These are phyloP conservation scores for Diadromus collaris DNA, from an alignment of 2,888 invertebrate genomes.

Conservation along the genomic window DNA sequence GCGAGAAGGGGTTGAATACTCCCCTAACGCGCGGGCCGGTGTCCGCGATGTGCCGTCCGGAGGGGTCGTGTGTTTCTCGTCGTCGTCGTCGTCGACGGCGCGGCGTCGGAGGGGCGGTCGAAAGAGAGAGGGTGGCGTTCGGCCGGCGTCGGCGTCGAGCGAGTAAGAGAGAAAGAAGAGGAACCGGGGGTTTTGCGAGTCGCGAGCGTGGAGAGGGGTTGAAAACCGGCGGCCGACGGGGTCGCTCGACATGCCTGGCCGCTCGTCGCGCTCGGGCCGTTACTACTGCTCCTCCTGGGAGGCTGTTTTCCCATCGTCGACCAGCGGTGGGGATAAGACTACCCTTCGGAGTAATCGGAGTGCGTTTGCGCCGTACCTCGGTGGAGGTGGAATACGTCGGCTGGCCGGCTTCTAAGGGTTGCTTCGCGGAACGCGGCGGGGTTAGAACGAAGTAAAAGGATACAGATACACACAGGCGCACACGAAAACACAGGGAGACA, in stretches of 20 bases:
- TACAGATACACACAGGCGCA: too few relatives aligned
- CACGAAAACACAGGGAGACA: constrained; percentile 31
- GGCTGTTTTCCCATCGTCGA: constrained; percentile 54
- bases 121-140: constrained; percentile 53
- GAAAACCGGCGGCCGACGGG: constrained; percentile 67
- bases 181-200: constrained; percentile 48
- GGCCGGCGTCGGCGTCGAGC: constrained; percentile 46
- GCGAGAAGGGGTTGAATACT: constrained; percentile 62
- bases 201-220: constrained; percentile 61
- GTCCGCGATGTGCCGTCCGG: constrained; percentile 42
- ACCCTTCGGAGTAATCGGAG: constrained; percentile 76
- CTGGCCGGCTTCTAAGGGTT: constrained; percentile 76
- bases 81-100: constrained; percentile 59
- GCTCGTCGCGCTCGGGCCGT: constrained; percentile 40
- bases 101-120: constrained; percentile 61
- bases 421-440: constrained; percentile 68
- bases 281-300: constrained; percentile 67
- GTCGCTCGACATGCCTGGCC: constrained; percentile 22
- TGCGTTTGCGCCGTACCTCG: constrained; percentile 77
- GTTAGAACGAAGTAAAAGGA: constrained; percentile 60
- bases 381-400: constrained; percentile 77
- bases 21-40: constrained; percentile 49
- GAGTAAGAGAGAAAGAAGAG: constrained; percentile 56
- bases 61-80: constrained; percentile 56
- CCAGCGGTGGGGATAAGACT: constrained; percentile 79